phyloP scores from a whole-genome alignment of 2,888 invertebrate genomes.

The Stomorhina lunata region DNA sequence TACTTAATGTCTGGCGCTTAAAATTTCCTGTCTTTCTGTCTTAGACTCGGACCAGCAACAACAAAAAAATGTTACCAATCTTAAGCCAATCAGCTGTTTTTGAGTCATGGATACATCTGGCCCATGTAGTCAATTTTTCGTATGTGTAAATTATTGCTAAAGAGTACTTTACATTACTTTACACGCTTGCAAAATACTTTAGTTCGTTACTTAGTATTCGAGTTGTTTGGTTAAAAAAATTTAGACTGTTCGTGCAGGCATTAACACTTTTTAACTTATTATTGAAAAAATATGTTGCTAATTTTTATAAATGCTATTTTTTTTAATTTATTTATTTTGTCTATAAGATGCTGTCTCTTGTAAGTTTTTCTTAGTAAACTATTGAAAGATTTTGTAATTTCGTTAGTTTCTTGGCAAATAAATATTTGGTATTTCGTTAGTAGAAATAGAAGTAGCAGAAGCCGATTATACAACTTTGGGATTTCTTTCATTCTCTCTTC shows the following conservation, averaged over 20 bases:
- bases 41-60: slow-evolving; percentile 57
- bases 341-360: slow-evolving; percentile 32
- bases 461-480: slow-evolving; percentile 24
- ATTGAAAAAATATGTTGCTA: slow-evolving; percentile 35
- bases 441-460: slow-evolving; percentile 34
- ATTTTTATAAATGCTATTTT: slow-evolving; percentile 31
- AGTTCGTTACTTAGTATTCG: slow-evolving; percentile 19
- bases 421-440: not conserved
- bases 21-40: slow-evolving; percentile 16
- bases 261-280: slow-evolving; percentile 56
- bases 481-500: slow-evolving; percentile 39
- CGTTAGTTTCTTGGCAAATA: not conserved
- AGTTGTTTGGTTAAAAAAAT: slow-evolving; percentile 2
- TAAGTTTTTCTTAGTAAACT: slow-evolving; percentile 25
- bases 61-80: slow-evolving; percentile 73
- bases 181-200: slow-evolving; percentile 33
- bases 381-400: slow-evolving; percentile 47
- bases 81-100: slow-evolving; percentile 66
- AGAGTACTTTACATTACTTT: slow-evolving; percentile 53
- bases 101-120: not conserved
- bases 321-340: slow-evolving; percentile 10
- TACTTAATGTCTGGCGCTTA: slow-evolving; percentile 8
- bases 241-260: slow-evolving; percentile 39
- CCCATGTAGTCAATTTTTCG: not conserved
- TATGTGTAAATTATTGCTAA: slow-evolving; percentile 23